Evolutionary conservation across 2,797 vertebrate genomes (phyloP).

Genomic region (Carcharodon carcharias): DNA sequence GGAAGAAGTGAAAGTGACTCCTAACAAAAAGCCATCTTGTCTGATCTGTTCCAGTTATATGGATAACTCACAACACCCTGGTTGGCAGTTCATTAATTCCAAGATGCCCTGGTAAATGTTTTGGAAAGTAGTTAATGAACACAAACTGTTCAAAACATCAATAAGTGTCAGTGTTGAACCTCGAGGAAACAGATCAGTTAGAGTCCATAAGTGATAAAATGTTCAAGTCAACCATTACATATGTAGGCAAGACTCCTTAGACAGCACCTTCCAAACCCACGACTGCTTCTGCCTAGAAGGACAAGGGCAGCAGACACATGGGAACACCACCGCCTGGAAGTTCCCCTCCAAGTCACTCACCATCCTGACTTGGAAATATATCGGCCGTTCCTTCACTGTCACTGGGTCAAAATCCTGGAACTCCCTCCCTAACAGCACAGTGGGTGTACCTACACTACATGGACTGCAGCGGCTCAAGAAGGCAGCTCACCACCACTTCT

Average conservation of each 20-base stretch:
- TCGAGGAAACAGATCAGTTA: not conserved
- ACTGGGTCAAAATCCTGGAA: not conserved
- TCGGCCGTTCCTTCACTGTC: not conserved
- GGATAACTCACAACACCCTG: not conserved
- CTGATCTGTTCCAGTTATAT: not conserved
- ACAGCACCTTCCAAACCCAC: not conserved
- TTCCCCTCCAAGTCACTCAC: not conserved
- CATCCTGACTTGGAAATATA: not conserved
- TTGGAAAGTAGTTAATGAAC: not conserved
- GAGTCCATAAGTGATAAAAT: not conserved
- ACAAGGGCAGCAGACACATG: not conserved
- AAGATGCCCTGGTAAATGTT: not conserved
- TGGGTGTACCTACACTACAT: not conserved
- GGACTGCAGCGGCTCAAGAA: not conserved
- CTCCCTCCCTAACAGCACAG: not conserved
- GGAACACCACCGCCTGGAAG: not conserved
- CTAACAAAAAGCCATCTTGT: not conserved
- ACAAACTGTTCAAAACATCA: not conserved
- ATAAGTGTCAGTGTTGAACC: not conserved
- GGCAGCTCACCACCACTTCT: not conserved
- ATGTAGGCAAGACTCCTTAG: not conserved
- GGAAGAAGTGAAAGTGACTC: not conserved
- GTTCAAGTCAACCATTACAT: no score
- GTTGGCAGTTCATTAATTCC: not conserved
- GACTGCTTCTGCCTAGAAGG: not conserved